These are phyloP conservation scores for Regulus satrapa DNA, from an alignment of 2,113 vertebrate genomes.

Conservation along the genomic window DNA sequence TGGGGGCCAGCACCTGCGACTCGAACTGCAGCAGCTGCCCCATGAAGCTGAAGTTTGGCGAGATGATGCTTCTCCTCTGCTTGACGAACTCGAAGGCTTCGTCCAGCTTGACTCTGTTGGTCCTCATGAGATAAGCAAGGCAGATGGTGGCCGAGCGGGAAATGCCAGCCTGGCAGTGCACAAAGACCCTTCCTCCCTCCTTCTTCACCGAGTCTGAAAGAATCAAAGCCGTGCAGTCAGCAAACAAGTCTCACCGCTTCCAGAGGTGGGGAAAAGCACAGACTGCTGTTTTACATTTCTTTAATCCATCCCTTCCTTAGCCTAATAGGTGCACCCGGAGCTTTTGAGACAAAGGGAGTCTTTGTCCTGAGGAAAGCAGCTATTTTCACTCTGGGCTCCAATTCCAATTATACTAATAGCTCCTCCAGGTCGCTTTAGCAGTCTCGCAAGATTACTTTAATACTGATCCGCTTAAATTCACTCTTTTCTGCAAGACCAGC, in stretches of 20 bases:
- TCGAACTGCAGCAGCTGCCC: constrained; percentile 97
- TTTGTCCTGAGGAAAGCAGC: constrained; percentile 22
- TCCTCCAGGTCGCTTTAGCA: constrained; percentile 41
- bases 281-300: not conserved
- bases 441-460: constrained; percentile 30
- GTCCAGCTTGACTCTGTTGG: constrained; percentile 94
- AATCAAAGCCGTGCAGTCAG: constrained; percentile 51
- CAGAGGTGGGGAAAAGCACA: not conserved
- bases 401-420: constrained; percentile 16
- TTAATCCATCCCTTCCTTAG: constrained; percentile 12
- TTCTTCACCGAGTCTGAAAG: constrained; percentile 89
- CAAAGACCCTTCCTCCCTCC: constrained; percentile 91
- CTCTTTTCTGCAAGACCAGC: not conserved
- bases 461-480: constrained; percentile 21
- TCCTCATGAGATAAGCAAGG: constrained; percentile 97
- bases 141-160: constrained; percentile 98
- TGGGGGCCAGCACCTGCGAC: constrained; percentile 91
- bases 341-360: constrained; percentile 19
- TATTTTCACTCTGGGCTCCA: not conserved
- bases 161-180: constrained; percentile 97
- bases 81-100: constrained; percentile 99
- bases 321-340: not conserved
- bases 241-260: not conserved
- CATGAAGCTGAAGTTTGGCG: constrained; percentile 99
- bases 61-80: constrained; percentile 96